phyloP scores from a whole-genome alignment of 2,113 vertebrate genomes.

The Phylloscopus whistleri region DNA sequence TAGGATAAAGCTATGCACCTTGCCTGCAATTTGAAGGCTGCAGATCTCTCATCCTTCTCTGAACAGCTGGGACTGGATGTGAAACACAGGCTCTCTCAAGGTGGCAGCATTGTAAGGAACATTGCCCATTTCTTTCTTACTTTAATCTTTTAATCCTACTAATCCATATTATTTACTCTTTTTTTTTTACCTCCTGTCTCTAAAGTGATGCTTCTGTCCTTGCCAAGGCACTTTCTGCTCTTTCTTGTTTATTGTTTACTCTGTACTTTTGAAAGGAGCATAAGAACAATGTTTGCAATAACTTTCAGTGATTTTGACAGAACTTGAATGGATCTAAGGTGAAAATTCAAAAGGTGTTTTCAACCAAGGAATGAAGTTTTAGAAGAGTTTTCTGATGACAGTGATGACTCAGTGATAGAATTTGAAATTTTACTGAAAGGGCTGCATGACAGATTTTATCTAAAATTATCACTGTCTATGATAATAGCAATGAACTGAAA shows the following conservation, averaged over 20 bases:
- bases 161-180: neutral
- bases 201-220: neutral
- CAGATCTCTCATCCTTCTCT: neutral
- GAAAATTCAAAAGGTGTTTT: neutral
- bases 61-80: neutral
- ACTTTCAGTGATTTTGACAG: neutral
- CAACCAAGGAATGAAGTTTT: neutral
- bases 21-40: neutral
- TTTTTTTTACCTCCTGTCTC: neutral
- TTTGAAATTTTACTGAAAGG: neutral
- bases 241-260: neutral
- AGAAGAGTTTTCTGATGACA: neutral
- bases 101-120: neutral
- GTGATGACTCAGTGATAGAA: neutral
- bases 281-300: neutral
- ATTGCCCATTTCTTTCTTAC: neutral
- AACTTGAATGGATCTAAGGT: neutral
- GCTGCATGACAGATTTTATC: neutral
- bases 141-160: constrained; percentile 30
- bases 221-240: neutral
- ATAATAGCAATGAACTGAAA: neutral
- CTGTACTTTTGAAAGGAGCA: neutral
- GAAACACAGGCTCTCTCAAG: neutral
- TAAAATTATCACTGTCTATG: neutral
- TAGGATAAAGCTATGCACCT: neutral